Base-by-base conservation (phyloP, 2,797 vertebrate species). In the Myotis planiceps region DNA sequence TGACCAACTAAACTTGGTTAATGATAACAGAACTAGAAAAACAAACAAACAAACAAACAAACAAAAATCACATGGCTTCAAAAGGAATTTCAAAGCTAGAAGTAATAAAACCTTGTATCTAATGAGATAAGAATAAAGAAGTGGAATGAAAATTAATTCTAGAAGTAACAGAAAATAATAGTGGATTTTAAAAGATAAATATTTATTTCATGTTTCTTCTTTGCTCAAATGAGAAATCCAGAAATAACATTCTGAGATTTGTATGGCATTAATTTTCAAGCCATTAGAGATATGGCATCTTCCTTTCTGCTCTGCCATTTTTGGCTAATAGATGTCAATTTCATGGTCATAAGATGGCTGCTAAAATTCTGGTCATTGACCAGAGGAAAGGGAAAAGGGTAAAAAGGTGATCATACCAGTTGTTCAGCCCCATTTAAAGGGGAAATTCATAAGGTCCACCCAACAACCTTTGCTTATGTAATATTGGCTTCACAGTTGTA, bases 131-230 rank as follows among this genome's bases (percentile, higher is more conserved):
- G 12, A 71, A 78, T 14, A 14, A 81, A 34, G 2, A 71, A 0
- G 3, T 27, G 60, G 32, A 47, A 18, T 65, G 14, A 83, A 79
- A 91, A 91, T 34, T 39, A 25, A 66, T 3, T 19, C 55, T n/a
- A 45, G 6, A 84, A 69, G n/a, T 89, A 69, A 75, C 9, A 84
- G 13, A 86, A 92, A 74, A 88, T 66, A 85, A 94, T 3, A 86
- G 29, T 45, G 6, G 6, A 60, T 92, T 86, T 78, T 78, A 49
- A 14, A 84, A 82, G 37, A 29, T 18, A 18, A 63, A 29, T 55
- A 18, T 76, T 81, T 23, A 75, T 74, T 75, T 1, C 10, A 23
- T 79, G 6, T 69, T 69, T 79, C 4, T 75, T 93, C 45, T 47
- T 75, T 80, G 25, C 21, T 68, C 32, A 58, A 74, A 14, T 74